Evolutionary conservation across 2,888 invertebrate genomes (phyloP), one percentile per base, ranked within the genome.

Genomic region (Pharmacophagus antenor): DNA sequence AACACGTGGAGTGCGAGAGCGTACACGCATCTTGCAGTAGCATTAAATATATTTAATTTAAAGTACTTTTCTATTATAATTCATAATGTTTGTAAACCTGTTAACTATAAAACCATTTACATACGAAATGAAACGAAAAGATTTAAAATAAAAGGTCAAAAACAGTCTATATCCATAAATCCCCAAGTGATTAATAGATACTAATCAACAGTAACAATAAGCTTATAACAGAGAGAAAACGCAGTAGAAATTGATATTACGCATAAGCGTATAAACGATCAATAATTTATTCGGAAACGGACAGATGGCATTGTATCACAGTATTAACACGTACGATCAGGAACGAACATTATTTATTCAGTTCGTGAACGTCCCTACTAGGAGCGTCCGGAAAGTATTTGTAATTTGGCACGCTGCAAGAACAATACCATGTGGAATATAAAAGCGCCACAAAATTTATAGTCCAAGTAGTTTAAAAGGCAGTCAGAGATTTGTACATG

Each of bases 1-100:
- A 70, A 80, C 79, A 77, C 75, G 77, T 74, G 76, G 75, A 76
- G 80, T 80, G 80, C 71, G 66, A 71, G 70, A 76, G 72, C 76
- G 73, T 63, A 56, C 62, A 70, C 74, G 75, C 66, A 67, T 69
- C 63, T 31, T 41, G 58, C 60, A 63, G 63, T 63, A 62, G 56
- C 65, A 58, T 57, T 44, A 44, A 44, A 44, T 1, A 44, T 44
- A 44, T 18, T 44, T 18, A 18, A 18, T 44, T 44, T 18, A 18
- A 18, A 8, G 10, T 8, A 44, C 2, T 18, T n/a, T 18, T 17
- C 42, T 7, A 6, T 42, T 42, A 42, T 2, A 41, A n/a, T n/a
- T 42, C 7, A 1, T 8, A 42, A 8, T 17, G 2, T 17, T 15
- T n/a, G 0, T n/a, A n/a, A 37, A n/a, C n/a, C n/a, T 37, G 15